Base-by-base conservation (phyloP, 1,140 invertebrate genomes). In the Antheraea pernyi region DNA sequence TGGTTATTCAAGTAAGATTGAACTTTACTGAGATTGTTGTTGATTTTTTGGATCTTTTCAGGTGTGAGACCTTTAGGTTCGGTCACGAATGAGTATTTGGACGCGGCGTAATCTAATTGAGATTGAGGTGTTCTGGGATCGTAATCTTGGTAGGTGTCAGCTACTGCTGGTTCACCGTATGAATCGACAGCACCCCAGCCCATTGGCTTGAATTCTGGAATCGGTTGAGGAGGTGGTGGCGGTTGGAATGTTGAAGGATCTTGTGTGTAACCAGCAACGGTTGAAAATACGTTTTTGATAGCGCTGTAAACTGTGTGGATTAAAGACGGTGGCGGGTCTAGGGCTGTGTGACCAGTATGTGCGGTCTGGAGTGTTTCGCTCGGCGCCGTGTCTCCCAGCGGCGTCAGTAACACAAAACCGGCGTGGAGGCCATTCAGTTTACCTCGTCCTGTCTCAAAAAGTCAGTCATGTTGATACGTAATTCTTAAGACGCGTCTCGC, bases 401-500 rank as follows among this genome's bases (percentile, higher is more conserved):
- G 89, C 66, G 89, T 84, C 74, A 90, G 80, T 72, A 91, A 74
- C 48, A 91, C 83, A 39, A 90, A 75, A 16, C 89, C 89, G 67
- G 89, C 89, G 73, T 91, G 88, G n/a, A 91, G 79, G 66, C 89
- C 89, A 69, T 77, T 88, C 79, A 91, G 85, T 89, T 85, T 89
- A 74, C 83, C 81, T 69, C 85, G 84, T 74, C 89, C 89, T 91
- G 89, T 88, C 88, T 89, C 89, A 86, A 79, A 91, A 88, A 88
- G 74, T 70, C 66, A 69, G 78, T 83, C 81, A 65, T 18, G 19
- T 65, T 48, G 46, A 16, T 53, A 53, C 13, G 46, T 16, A 16
- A 13, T 53, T 13, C 19, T 18, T 22, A 10, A 53, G 7, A 53
- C 46, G 39, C 11, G 46, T 53, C 11, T 53, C 5, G 46, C 13